Conservation (phyloP, 2,113 vertebrate genomes). For the Perccottus glenii region DNA sequence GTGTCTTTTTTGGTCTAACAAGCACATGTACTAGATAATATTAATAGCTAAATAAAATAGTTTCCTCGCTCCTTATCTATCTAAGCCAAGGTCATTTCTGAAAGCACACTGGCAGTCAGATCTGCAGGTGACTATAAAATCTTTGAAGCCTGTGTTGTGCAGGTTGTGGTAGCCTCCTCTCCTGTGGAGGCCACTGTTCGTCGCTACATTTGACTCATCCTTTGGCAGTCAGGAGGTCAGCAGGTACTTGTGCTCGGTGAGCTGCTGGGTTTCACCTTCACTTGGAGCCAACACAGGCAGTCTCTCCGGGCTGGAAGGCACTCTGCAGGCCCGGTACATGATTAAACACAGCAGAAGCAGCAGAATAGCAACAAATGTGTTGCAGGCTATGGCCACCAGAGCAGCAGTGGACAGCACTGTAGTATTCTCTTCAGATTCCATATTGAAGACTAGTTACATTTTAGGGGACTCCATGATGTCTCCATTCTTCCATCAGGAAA, state of each 20-base stretch:
- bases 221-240: conserved; percentile 73
- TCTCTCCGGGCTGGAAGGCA: conserved; percentile 80
- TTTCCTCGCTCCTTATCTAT: not conserved
- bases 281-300: conserved; percentile 66
- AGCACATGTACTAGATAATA: not conserved
- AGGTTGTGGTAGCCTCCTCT: not conserved
- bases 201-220: conserved; percentile 42
- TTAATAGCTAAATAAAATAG: not conserved
- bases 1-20: conserved; percentile 1
- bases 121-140: not conserved
- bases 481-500: conserved; percentile 1
- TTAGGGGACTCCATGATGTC: conserved; percentile 26
- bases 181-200: not conserved
- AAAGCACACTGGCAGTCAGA: conserved; percentile 4
- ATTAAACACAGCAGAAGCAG: conserved; percentile 79
- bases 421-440: conserved; percentile 59
- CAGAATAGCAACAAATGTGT: conserved; percentile 75
- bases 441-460: conserved; percentile 21
- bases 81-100: not conserved
- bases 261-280: conserved; percentile 55
- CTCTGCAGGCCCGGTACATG: conserved; percentile 79
- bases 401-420: conserved; percentile 77
- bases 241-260: conserved; percentile 77
- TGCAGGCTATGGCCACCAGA: conserved; percentile 81
- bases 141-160: conserved; percentile 12